Evolutionary conservation across 2,888 invertebrate species (phyloP).

Genomic region (Trypoxylon attenuatum): DNA sequence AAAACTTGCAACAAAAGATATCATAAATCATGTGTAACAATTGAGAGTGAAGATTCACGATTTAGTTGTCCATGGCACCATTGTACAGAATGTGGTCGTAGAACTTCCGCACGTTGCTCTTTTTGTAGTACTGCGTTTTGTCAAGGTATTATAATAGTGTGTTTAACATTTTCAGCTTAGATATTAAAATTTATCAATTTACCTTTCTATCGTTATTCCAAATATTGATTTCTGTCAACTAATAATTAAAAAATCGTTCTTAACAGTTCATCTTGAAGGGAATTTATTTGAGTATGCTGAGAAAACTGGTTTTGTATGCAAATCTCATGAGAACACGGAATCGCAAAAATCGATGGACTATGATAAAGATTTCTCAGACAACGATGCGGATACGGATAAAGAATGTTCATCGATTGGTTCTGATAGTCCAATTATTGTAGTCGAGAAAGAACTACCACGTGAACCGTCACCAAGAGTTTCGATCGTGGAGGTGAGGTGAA

Average conservation of each 20-base stretch:
- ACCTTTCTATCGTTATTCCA: no score
- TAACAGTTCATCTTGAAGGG: slow-evolving; percentile 63
- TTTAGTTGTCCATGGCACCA: slow-evolving; percentile 70
- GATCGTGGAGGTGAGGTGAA: slow-evolving; percentile 70
- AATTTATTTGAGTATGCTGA: slow-evolving; percentile 60
- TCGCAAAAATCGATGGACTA: slow-evolving; percentile 39
- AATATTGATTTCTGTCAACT: no score
- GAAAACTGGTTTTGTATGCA: slow-evolving; percentile 59
- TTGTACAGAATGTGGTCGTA: slow-evolving; percentile 63
- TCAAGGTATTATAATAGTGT: slow-evolving; percentile 58
- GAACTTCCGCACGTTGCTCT: slow-evolving; percentile 64
- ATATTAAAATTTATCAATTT: no score
- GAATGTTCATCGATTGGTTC: slow-evolving; percentile 61
- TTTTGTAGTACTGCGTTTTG: slow-evolving; percentile 69
- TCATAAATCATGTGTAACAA: slow-evolving; percentile 59
- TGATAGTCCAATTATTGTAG: slow-evolving; percentile 51
- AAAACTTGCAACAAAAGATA: slow-evolving; percentile 66
- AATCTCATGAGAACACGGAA: slow-evolving; percentile 57
- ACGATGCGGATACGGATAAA: slow-evolving; percentile 61
- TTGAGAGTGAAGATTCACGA: slow-evolving; percentile 55
- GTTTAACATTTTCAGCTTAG: no score
- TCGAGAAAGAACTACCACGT: slow-evolving; percentile 54
- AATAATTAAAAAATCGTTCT: slow-evolving; percentile 13
- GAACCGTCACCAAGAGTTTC: slow-evolving; percentile 66
- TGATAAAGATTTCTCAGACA: slow-evolving; percentile 62